A percentile compares a stretch with the other conserved stretches of the same genome.
These are phyloP conservation scores for Tenebrosternarchus preto DNA, from an alignment of 2,113 vertebrate genomes.

Conservation along the genomic window DNA sequence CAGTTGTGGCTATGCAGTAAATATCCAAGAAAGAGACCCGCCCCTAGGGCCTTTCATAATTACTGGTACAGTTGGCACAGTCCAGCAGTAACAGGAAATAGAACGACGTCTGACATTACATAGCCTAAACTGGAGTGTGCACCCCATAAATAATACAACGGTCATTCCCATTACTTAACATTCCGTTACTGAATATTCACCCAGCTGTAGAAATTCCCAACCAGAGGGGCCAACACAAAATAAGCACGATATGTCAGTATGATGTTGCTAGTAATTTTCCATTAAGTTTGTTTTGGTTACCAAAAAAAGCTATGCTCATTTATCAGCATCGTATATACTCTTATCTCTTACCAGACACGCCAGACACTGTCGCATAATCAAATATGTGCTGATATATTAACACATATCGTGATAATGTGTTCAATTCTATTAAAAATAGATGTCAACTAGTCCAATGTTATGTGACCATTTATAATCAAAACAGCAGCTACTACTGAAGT, in stretches of 20 bases:
- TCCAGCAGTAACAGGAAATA: background rate
- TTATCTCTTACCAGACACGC: background rate
- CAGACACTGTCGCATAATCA: background rate
- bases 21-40: constrained; percentile 1
- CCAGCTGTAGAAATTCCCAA: background rate
- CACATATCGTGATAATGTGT: background rate
- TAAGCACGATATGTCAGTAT: background rate
- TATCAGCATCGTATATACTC: background rate
- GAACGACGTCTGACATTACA: background rate
- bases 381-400: background rate
- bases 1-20: constrained; percentile 14
- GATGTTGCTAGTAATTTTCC: background rate
- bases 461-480: too few relatives aligned
- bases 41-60: constrained; percentile 8
- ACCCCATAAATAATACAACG: background rate
- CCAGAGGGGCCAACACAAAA: background rate
- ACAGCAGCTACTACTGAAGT: too few relatives aligned
- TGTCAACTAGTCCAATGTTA: too few relatives aligned
- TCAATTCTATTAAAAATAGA: background rate
- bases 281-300: background rate
- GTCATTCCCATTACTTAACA: background rate
- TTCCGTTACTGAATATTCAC: too few relatives aligned
- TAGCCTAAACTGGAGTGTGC: background rate
- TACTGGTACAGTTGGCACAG: constrained; percentile 13
- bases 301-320: background rate